Conservation (phyloP, 2,113 vertebrate species). For the Pluvianellus socialis region DNA sequence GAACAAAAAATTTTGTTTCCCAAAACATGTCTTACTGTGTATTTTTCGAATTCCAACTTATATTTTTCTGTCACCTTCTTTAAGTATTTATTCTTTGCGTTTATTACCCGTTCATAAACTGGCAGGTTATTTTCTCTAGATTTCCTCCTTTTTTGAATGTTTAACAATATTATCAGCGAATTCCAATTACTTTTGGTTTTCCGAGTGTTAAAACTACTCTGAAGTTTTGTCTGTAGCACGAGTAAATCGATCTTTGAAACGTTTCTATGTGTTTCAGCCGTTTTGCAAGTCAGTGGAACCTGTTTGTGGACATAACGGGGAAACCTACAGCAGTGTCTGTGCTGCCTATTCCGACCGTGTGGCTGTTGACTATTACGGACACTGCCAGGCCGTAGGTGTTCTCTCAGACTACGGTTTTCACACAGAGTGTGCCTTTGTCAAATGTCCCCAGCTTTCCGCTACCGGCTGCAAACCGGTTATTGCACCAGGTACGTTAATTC, state of each 20-base stretch:
- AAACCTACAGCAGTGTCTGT: slow-evolving; percentile 88
- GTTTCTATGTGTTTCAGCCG: background rate
- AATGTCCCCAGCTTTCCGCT: slow-evolving; percentile 79
- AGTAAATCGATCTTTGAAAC: accelerated
- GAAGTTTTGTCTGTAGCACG: accelerated
- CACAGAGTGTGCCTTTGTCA: slow-evolving; percentile 82
- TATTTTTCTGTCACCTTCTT: background rate
- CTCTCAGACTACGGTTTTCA: slow-evolving; percentile 75
- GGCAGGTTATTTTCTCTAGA: background rate
- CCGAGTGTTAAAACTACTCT: accelerated
- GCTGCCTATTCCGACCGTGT: slow-evolving; percentile 89
- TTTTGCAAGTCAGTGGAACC: slow-evolving; percentile 80
- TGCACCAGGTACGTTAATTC: slow-evolving; percentile 82
- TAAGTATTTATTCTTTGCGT: background rate
- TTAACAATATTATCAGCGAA: accelerated
- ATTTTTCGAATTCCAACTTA: background rate
- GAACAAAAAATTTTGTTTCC: background rate
- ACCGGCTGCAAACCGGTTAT: slow-evolving; percentile 83
- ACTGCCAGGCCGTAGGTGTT: slow-evolving; percentile 86
- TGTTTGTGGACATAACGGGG: slow-evolving; percentile 90
- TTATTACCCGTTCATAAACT: background rate
- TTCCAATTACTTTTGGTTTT: background rate
- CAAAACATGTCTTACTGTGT: background rate
- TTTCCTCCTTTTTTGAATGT: background rate
- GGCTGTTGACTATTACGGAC: slow-evolving; percentile 86